Base-by-base conservation (phyloP, 1,140 invertebrate species). In the Carposina sasakii region DNA sequence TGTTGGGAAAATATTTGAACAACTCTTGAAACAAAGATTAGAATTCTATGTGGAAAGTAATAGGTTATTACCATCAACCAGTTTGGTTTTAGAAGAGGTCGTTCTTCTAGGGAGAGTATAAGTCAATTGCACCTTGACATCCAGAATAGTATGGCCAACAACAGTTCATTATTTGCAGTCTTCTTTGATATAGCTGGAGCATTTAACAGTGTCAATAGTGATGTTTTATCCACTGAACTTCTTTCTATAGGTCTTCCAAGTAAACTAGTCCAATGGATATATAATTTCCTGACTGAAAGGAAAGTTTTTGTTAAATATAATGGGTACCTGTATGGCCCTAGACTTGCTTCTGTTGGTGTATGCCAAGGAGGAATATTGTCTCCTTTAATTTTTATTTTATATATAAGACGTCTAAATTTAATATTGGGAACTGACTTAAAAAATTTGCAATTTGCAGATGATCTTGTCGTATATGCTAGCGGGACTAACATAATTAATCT, bases 391-490 rank as follows among this genome's bases (percentile, higher is more conserved):
- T 59, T 48, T 54, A 52, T 54, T 17, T 41, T 63, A 22, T 59
- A 54, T 40, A 59, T 59, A 22, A 26, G 47, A 33, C 31, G 17
- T 16, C 15, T 59, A 26, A 63, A 55, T 22, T 19, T 40, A 28
- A 39, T 53, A 24, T 21, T 63, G 9, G 52, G 47, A 15, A 12
- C 23, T 9, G n/a, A 46, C 19, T 52, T 63, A 4, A 39, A 4
- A 26, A 58, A 55, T 31, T 24, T 63, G 16, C 56, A 63, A 45
- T 63, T 53, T 53, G 53, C 58, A 26, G 54, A 57, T 57, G 58
- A 60, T 40, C 34, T 60, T 22, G 54, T 40, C 3, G 23, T 60
- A 9, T 60, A 57, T 49, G 16, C 9, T 9, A 20, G 17, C 6
- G 30, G 22, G 21, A 17, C 24, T 5, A 40, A 34, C 26, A 3